Percentiles rank a stretch among this genome's conserved stretches.
These are phyloP conservation scores for Anagyrus pseudococci DNA, from an alignment of 2,888 invertebrate species.

Conservation along the genomic window DNA sequence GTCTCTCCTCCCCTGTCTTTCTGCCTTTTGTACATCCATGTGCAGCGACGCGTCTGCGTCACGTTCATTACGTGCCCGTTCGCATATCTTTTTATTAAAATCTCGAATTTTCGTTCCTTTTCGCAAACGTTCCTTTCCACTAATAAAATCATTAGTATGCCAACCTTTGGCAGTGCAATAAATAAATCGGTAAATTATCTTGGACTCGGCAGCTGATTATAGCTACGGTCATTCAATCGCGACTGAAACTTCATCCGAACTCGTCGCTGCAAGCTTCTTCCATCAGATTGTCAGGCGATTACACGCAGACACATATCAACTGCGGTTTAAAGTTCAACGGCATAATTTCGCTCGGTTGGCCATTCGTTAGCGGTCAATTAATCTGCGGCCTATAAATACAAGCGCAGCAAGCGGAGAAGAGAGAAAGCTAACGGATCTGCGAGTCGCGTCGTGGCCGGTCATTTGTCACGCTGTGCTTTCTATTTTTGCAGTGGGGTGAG, in stretches of 20 bases:
- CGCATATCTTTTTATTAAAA: background rate
- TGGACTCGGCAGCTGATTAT: background rate
- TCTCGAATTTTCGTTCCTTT: background rate
- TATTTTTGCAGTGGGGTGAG: constrained; percentile 21
- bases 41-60: background rate
- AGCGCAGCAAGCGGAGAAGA: background rate
- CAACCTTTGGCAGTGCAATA: background rate
- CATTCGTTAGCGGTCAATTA: background rate
- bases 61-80: background rate
- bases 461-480: constrained; percentile 9
- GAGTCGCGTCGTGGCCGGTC: background rate
- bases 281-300: too few relatives aligned
- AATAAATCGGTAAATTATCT: background rate
- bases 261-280: too few relatives aligned
- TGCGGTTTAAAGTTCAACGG: background rate
- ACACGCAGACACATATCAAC: background rate
- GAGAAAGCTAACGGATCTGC: too few relatives aligned
- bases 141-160: background rate
- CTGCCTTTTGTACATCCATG: background rate
- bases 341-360: background rate
- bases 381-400: constrained; percentile 1
- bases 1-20: too few relatives aligned
- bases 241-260: too few relatives aligned
- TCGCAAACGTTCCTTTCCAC: too few relatives aligned
- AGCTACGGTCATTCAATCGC: background rate